phyloP scores from a whole-genome alignment of 2,888 invertebrate genomes.

The Pseudococcus jackbeardsleyi region DNA sequence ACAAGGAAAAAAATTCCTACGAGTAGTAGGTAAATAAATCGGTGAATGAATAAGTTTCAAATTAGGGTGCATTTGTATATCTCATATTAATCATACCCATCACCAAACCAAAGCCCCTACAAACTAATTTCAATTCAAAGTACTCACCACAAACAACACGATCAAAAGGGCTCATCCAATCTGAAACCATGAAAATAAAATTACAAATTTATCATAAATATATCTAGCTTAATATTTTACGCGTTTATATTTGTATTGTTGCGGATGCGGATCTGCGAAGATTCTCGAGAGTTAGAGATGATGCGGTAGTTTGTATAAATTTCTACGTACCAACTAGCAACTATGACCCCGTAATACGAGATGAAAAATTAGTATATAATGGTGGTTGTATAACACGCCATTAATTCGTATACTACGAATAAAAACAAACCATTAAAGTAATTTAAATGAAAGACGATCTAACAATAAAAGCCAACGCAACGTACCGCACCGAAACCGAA shows the following conservation, averaged over 20 bases:
- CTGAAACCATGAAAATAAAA: slow-evolving; percentile 77
- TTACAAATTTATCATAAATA: not conserved
- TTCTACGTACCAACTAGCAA: no score
- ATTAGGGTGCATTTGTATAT: not conserved
- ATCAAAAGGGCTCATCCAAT: slow-evolving; percentile 96
- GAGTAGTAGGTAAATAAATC: not conserved
- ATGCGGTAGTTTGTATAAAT: not conserved
- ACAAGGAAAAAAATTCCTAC: not conserved
- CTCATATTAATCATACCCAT: not conserved
- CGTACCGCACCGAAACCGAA: not conserved
- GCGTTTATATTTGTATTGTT: not conserved
- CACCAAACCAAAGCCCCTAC: not conserved
- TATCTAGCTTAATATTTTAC: no score
- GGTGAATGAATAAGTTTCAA: no score
- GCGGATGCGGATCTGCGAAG: not conserved
- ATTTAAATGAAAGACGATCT: slow-evolving; percentile 43
- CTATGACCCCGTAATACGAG: not conserved
- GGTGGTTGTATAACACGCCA: slow-evolving; percentile 41
- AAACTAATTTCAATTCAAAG: not conserved
- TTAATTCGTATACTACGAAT: slow-evolving; percentile 24
- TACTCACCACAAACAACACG: slow-evolving; percentile 94
- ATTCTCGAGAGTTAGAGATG: not conserved
- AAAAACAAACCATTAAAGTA: slow-evolving; percentile 49
- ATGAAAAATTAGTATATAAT: not conserved
- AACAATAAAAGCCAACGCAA: slow-evolving; percentile 35